Percentiles rank a stretch among this genome's conserved stretches.
phyloP scores from a whole-genome alignment of 2,888 invertebrate species.

The Dolichopus griseipennis region DNA sequence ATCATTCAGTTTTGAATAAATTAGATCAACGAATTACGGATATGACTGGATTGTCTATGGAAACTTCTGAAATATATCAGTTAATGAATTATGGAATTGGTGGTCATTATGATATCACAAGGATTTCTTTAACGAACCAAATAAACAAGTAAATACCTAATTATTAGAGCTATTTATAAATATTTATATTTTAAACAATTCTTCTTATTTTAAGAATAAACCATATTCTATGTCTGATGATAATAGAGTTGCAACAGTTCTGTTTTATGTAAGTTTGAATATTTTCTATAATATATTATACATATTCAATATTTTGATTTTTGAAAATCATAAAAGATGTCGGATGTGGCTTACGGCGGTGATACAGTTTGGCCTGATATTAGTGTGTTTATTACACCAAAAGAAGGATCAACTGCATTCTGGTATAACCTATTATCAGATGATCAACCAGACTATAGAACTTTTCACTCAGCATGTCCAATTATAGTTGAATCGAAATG shows the following conservation, averaged over 20 bases:
- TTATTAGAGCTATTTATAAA: too few relatives aligned
- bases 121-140: slow-evolving; percentile 32
- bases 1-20: slow-evolving; percentile 23
- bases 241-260: slow-evolving; percentile 38
- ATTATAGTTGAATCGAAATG: slow-evolving; percentile 68
- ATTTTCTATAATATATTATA: too few relatives aligned
- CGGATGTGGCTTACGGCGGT: slow-evolving; percentile 52
- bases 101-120: slow-evolving; percentile 35
- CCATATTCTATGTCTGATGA: slow-evolving; percentile 21
- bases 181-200: slow-evolving; percentile 24
- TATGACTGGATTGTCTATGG: slow-evolving; percentile 33
- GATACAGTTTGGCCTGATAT: slow-evolving; percentile 53
- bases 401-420: slow-evolving; percentile 50
- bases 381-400: slow-evolving; percentile 44
- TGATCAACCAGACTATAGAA: slow-evolving; percentile 78
- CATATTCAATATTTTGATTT: too few relatives aligned
- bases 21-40: slow-evolving; percentile 31
- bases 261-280: slow-evolving; percentile 35
- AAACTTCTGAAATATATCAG: slow-evolving; percentile 33
- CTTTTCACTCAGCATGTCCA: slow-evolving; percentile 88
- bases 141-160: neutral
- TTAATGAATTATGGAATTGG: slow-evolving; percentile 38
- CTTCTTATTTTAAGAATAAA: too few relatives aligned
- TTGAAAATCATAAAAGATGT: slow-evolving; percentile 42
- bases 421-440: slow-evolving; percentile 54